phyloP scores from a whole-genome alignment of 2,797 vertebrate species.

The Channallabes apus region DNA sequence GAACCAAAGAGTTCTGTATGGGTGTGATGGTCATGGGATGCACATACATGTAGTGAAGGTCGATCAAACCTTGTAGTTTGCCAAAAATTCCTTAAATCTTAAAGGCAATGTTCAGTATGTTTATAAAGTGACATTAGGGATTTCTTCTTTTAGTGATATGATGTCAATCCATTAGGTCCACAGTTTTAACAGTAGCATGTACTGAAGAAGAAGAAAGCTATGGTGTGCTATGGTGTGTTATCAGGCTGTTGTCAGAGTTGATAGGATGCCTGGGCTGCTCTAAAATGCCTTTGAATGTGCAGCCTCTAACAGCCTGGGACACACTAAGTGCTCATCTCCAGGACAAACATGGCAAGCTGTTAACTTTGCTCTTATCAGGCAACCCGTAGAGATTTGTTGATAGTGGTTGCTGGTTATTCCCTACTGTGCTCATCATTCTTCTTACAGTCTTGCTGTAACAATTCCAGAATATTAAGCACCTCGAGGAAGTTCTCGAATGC shows the following conservation, averaged over 20 bases:
- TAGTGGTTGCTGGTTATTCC: not conserved
- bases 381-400: not conserved
- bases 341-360: slow-evolving; percentile 8
- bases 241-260: not conserved
- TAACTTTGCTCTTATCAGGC: slow-evolving; percentile 6
- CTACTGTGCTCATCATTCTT: not conserved
- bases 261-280: not conserved
- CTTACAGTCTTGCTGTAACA: not conserved
- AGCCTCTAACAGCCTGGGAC: not conserved
- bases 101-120: not conserved
- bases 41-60: not conserved
- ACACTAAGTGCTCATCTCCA: not conserved
- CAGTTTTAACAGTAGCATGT: not conserved
- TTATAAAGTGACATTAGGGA: not conserved
- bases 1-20: too few relatives aligned
- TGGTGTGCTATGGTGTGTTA: not conserved
- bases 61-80: not conserved
- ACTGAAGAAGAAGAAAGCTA: slow-evolving; percentile 1
- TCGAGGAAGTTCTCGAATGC: not conserved
- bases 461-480: slow-evolving; percentile 7
- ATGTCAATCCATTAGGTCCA: not conserved
- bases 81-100: not conserved
- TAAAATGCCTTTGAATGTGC: not conserved
- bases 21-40: not conserved
- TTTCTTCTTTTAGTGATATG: not conserved